Base-by-base conservation (phyloP, 2,888 invertebrate genomes). In the Eubasilissa splendida region DNA sequence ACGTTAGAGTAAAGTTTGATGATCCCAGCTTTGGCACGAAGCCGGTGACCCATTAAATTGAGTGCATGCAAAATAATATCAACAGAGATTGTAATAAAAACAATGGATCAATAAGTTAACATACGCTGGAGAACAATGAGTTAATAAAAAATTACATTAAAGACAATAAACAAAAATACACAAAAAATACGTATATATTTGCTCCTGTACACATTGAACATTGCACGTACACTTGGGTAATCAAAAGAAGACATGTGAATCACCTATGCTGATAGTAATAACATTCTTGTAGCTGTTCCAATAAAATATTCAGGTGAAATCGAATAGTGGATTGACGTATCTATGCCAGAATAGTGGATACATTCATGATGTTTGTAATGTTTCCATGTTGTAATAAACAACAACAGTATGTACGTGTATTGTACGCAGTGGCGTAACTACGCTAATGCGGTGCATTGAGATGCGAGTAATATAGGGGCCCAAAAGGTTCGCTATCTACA, bases 161-260 rank as follows among this genome's bases (percentile, higher is more conserved):
- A 63, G 4, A 33, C 12, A 63, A 22, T 12, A 1, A 63, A 12
- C 42, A 31, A 12, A 12, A 63, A 31, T 31, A 63, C 63, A 63
- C 12, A 63, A 33, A 31, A 63, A 33, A 63, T 33, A 63, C 9
- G 63, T 33, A 33, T 31, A 63, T 63, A 31, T 63, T 33, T 31
- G 22, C 63, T 63, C 33, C 33, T 63, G 63, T 5, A 63, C 42
- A 33, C 63, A 63, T 31, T 22, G 1, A 0, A 22, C 7, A 9
- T 33, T 63, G 63, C 63, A 63, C 63, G 63, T 63, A 33, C 33
- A 63, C 33, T 33, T 63, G 63, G 22, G 8, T 33, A 33, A 63
- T 63, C 63, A 63, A 63, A 33, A 63, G 33, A 33, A 33, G 12
- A 42, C 63, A 22, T 7, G 63, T 11, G 63, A 63, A 33, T 63